Conservation (phyloP, 2,113 vertebrate species). For the Ailuropoda melanoleuca region DNA sequence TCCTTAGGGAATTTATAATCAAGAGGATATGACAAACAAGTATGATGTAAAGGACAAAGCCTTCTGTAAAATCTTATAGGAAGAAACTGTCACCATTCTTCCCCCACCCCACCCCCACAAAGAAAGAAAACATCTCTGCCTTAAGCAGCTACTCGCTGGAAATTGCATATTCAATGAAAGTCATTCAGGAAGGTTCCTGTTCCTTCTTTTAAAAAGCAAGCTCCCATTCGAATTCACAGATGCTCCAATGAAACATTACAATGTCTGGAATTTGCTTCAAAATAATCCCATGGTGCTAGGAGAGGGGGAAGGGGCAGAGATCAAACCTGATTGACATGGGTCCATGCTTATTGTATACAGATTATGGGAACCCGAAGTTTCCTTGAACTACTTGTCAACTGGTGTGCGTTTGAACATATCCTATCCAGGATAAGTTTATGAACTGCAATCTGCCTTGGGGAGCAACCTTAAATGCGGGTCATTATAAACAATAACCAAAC, state of each 20-base stretch:
- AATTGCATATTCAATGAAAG: slow-evolving; percentile 23
- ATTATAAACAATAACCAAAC: not conserved
- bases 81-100: not conserved
- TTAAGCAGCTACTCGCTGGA: not conserved
- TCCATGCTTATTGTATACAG: not conserved
- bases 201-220: slow-evolving; percentile 22
- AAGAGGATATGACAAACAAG: slow-evolving; percentile 21
- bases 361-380: not conserved
- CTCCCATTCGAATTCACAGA: not conserved
- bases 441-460: not conserved
- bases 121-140: not conserved
- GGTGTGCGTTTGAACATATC: not conserved
- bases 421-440: not conserved
- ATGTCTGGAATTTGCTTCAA: slow-evolving; percentile 37
- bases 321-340: not conserved
- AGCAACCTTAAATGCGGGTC: not conserved
- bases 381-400: not conserved
- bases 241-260: not conserved
- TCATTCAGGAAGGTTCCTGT: not conserved
- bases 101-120: not conserved
- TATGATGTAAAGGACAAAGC: not conserved
- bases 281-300: not conserved
- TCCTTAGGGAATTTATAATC: slow-evolving; percentile 29
- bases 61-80: not conserved
- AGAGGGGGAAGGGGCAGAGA: not conserved